phyloP scores from a whole-genome alignment of 2,888 invertebrate species.

The Nemotelus pantherinus region DNA sequence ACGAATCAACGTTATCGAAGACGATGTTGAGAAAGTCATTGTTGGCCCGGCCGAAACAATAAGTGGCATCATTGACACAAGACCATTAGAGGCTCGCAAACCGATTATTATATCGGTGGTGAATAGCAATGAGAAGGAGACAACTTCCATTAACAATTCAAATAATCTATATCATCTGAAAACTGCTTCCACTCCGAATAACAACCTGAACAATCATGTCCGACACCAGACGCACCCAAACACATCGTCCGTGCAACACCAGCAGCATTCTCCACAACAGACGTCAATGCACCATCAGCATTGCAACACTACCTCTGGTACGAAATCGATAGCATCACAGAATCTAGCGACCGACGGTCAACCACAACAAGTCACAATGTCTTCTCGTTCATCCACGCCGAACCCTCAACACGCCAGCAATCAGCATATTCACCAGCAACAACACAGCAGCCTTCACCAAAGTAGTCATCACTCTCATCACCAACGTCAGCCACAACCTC shows the following conservation, averaged over 20 bases:
- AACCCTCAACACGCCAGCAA: conserved; percentile 19
- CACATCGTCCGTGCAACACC: conserved; percentile 41
- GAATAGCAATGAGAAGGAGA: conserved; percentile 47
- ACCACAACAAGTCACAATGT: conserved; percentile 30
- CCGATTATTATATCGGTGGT: conserved; percentile 53
- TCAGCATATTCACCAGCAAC: conserved; percentile 36
- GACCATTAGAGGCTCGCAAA: conserved; percentile 63
- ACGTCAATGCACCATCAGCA: conserved; percentile 5
- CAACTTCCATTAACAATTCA: conserved; percentile 40
- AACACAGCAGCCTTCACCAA: conserved; percentile 48
- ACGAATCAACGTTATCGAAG: conserved; percentile 54
- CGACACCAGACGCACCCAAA: conserved; percentile 51
- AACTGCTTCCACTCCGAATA: conserved; percentile 48
- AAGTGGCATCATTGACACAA: conserved; percentile 75
- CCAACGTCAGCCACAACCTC: conserved; percentile 45
- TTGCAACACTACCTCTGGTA: conserved; percentile 44
- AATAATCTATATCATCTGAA: conserved; percentile 53
- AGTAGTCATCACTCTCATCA: conserved; percentile 47
- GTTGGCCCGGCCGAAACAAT: conserved; percentile 79
- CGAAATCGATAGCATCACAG: conserved; percentile 50
- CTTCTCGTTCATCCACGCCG: conserved; percentile 37
- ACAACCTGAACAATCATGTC: conserved; percentile 35
- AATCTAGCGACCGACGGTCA: conserved; percentile 45
- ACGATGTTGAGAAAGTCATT: conserved; percentile 63
- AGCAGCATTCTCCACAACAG: conserved; percentile 36